Conservation (phyloP, 2,888 invertebrate species). For the Euzophera pinguis region DNA sequence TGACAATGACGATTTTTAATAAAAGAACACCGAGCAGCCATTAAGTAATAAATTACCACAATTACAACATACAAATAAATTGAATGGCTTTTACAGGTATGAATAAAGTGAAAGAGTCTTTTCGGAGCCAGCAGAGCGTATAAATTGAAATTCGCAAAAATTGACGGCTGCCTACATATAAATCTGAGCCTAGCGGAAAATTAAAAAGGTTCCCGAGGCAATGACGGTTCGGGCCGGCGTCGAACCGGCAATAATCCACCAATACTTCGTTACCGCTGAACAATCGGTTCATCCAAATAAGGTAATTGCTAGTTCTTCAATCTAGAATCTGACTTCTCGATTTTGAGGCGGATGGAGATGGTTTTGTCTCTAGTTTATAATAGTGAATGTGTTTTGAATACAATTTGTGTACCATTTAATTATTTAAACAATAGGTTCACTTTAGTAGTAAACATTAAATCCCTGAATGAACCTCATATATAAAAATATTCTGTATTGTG, state of each 20-base stretch:
- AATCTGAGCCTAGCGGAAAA: slow-evolving; percentile 75
- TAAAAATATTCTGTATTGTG: too few relatives aligned
- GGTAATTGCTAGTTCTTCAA: background rate
- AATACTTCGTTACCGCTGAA: slow-evolving; percentile 39
- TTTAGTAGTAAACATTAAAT: too few relatives aligned
- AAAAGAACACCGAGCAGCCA: slow-evolving; percentile 2
- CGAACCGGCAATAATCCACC: slow-evolving; percentile 45
- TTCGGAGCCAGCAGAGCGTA: slow-evolving; percentile 56
- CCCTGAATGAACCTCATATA: too few relatives aligned
- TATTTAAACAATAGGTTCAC: too few relatives aligned
- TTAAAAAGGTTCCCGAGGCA: slow-evolving; percentile 66
- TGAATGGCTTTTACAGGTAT: slow-evolving; percentile 31
- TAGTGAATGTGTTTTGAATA: too few relatives aligned
- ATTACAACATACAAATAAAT: slow-evolving; percentile 19
- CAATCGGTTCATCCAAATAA: slow-evolving; percentile 12
- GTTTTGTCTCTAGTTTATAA: too few relatives aligned
- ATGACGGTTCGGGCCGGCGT: slow-evolving; percentile 33
- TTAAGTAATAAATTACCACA: slow-evolving; percentile 7
- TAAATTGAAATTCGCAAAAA: slow-evolving; percentile 71
- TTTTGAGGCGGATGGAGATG: too few relatives aligned
- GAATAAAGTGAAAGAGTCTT: slow-evolving; percentile 46
- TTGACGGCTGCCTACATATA: slow-evolving; percentile 69
- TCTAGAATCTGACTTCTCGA: background rate
- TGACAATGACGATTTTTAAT: background rate
- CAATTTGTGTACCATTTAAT: too few relatives aligned